phyloP scores from a whole-genome alignment of 2,113 vertebrate genomes.

The Prietella phreatophila region DNA sequence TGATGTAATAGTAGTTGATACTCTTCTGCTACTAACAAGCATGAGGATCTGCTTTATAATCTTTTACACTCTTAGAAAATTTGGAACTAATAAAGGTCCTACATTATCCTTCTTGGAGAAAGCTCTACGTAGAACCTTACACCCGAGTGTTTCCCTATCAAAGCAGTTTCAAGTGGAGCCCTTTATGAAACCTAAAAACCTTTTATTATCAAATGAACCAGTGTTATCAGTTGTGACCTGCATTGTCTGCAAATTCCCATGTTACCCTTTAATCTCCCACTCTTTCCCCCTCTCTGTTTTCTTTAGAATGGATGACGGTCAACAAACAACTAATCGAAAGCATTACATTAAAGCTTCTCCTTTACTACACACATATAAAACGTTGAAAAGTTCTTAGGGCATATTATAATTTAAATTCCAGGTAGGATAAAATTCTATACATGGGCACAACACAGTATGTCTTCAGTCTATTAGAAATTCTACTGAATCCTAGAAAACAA shows the following conservation, averaged over 20 bases:
- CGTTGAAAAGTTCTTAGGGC: background rate
- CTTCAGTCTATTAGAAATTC: background rate
- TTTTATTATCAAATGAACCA: background rate
- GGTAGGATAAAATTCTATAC: background rate
- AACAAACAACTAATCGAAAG: background rate
- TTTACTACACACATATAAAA: background rate
- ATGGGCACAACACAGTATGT: background rate
- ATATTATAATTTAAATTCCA: conserved; percentile 4
- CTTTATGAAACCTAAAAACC: background rate
- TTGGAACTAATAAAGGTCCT: background rate
- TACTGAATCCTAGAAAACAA: background rate
- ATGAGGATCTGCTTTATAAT: background rate
- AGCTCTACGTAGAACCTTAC: background rate
- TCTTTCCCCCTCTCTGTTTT: background rate
- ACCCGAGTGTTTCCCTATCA: background rate
- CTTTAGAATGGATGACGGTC: conserved; percentile 13
- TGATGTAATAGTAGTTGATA: conserved; percentile 10
- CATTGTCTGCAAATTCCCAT: conserved; percentile 16
- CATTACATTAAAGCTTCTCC: background rate
- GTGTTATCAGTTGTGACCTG: conserved; percentile 16
- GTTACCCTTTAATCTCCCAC: conserved; percentile 10
- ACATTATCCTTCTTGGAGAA: background rate
- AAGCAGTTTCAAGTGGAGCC: background rate
- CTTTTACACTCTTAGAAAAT: background rate
- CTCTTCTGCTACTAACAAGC: background rate